Percentiles rank a stretch among this genome's conserved stretches.
Evolutionary conservation across 2,888 invertebrate species (phyloP).

Genomic region (Lasioglossum figueresi): DNA sequence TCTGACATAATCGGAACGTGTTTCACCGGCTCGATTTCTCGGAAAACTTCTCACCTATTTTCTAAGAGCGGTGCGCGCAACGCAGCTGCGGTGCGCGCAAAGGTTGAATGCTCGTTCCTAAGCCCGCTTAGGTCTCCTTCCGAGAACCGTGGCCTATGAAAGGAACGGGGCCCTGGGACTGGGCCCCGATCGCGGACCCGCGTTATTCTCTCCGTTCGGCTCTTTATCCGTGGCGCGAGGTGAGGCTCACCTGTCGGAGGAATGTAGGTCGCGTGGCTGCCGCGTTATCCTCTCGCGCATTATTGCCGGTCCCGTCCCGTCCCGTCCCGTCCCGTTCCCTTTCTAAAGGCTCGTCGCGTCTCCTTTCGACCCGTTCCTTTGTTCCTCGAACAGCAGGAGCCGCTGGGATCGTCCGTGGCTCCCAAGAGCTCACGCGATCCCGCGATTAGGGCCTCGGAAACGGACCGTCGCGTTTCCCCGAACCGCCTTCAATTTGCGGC

Average conservation of each 20-base stretch:
- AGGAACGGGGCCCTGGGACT: not conserved
- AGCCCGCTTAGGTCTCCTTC: not conserved
- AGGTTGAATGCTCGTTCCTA: not conserved
- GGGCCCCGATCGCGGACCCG: slow-evolving; percentile 19
- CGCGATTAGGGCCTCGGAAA: slow-evolving; percentile 10
- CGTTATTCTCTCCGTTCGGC: slow-evolving; percentile 23
- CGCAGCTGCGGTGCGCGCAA: not conserved
- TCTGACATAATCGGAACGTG: not conserved
- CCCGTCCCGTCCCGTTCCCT: slow-evolving; percentile 30
- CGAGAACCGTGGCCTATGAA: slow-evolving; percentile 4
- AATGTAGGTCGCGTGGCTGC: slow-evolving; percentile 75
- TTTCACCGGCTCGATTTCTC: not conserved
- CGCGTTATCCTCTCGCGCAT: slow-evolving; percentile 59
- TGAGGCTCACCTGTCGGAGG: slow-evolving; percentile 72
- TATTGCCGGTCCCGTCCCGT: slow-evolving; percentile 51
- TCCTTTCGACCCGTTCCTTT: slow-evolving; percentile 32
- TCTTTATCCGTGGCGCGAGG: slow-evolving; percentile 39
- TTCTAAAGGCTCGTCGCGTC: slow-evolving; percentile 25
- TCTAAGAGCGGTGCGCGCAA: not conserved
- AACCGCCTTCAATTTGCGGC: not conserved
- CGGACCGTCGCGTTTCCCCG: not conserved
- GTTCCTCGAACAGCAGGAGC: slow-evolving; percentile 10
- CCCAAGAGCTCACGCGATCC: not conserved
- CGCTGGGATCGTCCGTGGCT: slow-evolving; percentile 1
- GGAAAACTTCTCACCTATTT: slow-evolving; percentile 8